Percentiles rank a stretch among this genome's conserved stretches.
Conservation (phyloP, 2,113 vertebrate genomes). For the Caracal caracal region DNA sequence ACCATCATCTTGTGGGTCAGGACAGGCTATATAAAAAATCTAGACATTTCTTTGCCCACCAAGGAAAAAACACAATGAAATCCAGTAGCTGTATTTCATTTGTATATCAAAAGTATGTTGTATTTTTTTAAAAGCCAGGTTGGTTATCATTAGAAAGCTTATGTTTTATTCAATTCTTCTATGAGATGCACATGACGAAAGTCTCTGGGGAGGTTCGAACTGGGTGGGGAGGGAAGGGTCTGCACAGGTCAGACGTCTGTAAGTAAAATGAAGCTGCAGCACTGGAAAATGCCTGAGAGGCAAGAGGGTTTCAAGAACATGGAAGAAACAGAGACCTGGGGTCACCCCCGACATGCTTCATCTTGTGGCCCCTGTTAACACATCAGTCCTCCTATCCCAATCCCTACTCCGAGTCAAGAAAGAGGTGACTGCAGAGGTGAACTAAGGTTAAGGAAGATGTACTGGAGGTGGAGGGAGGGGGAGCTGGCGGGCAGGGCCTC, state of each 20-base stretch:
- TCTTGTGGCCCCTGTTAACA: background rate
- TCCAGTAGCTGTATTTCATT: background rate
- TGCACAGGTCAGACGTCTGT: background rate
- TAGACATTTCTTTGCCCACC: constrained; percentile 28
- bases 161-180: background rate
- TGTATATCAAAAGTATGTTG: background rate
- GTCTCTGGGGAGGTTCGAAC: background rate
- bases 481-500: background rate
- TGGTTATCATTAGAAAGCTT: background rate
- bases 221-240: background rate
- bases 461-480: background rate
- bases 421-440: background rate
- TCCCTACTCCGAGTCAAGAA: background rate
- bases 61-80: constrained; percentile 36
- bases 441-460: background rate
- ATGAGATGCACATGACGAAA: background rate
- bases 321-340: background rate
- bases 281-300: background rate
- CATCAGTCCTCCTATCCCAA: background rate
- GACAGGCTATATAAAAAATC: background rate
- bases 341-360: background rate
- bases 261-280: background rate
- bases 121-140: background rate
- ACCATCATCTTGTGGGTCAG: background rate
- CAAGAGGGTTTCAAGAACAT: background rate